A percentile compares a stretch with the other conserved stretches of the same genome.
phyloP scores from a whole-genome alignment of 2,113 vertebrate species.

The Microtus pennsylvanicus region DNA sequence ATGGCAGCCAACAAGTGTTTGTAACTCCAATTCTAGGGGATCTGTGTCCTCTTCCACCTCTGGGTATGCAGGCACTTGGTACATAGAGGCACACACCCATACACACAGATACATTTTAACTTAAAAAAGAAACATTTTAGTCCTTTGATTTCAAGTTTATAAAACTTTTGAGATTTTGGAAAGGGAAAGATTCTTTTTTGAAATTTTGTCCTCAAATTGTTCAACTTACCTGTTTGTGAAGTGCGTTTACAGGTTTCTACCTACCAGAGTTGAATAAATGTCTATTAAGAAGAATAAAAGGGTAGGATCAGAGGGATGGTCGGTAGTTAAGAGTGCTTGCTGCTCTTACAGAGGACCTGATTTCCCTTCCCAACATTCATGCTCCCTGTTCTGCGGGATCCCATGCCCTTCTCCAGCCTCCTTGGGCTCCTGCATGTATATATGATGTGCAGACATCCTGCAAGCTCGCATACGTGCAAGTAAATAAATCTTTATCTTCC shows the following conservation, averaged over 20 bases:
- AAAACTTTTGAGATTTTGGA: not conserved
- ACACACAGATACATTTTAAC: not conserved
- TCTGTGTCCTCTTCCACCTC: not conserved
- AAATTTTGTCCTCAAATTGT: constrained; percentile 18
- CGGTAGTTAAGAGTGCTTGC: not conserved
- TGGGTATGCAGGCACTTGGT: not conserved
- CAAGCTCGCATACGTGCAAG: not conserved
- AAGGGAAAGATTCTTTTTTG: constrained; percentile 22
- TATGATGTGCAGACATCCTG: not conserved
- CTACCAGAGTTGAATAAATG: not conserved
- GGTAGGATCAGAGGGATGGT: not conserved
- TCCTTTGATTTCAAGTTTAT: constrained; percentile 36
- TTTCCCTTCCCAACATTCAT: no score
- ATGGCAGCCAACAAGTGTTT: not conserved
- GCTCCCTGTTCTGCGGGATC: no score
- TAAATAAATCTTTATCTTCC: not conserved
- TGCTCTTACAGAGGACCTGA: not conserved
- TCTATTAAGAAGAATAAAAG: not conserved
- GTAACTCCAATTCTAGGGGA: not conserved
- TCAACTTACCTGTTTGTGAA: not conserved
- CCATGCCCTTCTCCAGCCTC: not conserved
- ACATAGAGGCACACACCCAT: not conserved
- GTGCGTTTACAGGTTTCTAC: not conserved
- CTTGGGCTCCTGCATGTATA: not conserved
- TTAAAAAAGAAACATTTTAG: not conserved